Evolutionary conservation across 2,113 vertebrate species (phyloP).

Genomic region (Pollachius pollachius): DNA sequence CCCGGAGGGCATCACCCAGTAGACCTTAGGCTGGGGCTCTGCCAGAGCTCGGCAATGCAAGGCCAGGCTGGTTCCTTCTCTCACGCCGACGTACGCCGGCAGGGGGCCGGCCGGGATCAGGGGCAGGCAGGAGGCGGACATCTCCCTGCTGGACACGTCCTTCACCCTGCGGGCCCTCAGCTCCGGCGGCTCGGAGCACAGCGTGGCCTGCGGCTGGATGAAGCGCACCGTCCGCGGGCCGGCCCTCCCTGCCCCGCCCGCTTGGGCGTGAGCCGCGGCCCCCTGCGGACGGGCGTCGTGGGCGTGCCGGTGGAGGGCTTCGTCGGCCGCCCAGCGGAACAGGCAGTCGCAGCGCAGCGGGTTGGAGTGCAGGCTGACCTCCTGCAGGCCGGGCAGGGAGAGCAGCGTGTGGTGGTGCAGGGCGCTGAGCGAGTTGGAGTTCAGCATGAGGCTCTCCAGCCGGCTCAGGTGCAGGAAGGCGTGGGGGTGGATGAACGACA

Average conservation of each 20-base stretch:
- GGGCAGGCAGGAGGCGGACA: conserved; percentile 88
- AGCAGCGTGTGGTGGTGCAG: conserved; percentile 86
- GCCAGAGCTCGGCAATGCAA: conserved; percentile 92
- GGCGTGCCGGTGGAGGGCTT: conserved; percentile 18
- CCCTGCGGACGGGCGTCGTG: conserved; percentile 20
- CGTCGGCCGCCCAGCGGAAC: conserved; percentile 87
- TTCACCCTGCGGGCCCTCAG: conserved; percentile 81
- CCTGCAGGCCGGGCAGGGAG: conserved; percentile 89
- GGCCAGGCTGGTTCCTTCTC: conserved; percentile 63
- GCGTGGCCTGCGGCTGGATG: conserved; percentile 91
- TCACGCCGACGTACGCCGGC: conserved; percentile 75
- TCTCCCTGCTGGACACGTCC: conserved; percentile 88
- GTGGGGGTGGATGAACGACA: conserved; percentile 91
- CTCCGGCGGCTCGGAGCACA: conserved; percentile 92
- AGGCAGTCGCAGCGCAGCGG: conserved; percentile 94
- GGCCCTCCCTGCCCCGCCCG: neutral
- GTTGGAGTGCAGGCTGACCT: conserved; percentile 94
- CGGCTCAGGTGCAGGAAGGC: conserved; percentile 86
- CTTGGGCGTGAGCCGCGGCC: conserved; percentile 69
- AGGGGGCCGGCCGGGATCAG: conserved; percentile 83
- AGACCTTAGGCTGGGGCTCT: conserved; percentile 88
- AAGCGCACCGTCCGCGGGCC: conserved; percentile 80
- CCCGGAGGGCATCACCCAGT: conserved; percentile 90
- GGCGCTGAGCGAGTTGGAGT: conserved; percentile 93
- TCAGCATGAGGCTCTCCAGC: conserved; percentile 97